Base-by-base conservation (phyloP, 2,797 vertebrate species). In the Orientallactaga sibirica region DNA sequence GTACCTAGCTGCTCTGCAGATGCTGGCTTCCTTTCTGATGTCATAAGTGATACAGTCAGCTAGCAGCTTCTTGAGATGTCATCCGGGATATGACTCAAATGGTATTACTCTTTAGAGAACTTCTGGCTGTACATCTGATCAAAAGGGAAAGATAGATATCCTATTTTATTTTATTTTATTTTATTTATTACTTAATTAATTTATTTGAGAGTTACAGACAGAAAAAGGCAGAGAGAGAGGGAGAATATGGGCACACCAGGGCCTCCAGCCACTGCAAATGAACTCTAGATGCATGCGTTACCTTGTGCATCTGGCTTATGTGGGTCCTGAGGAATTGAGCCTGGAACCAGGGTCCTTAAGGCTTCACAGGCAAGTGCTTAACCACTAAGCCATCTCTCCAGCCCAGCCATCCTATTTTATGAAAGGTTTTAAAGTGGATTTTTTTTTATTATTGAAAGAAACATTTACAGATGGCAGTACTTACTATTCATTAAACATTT, bases 381-480 rank as follows among this genome's bases (percentile, higher is more conserved):
- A 37, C 33, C 33, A 2, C 33, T 37, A 37, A 37, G 33, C 33
- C 33, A 37, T 37, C 33, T 37, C n/a, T 37, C 33, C 33, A 37
- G 33, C 33, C 33, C 33, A 37, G 33, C 33, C 2, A 37, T 66
- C n/a, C 15, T 62, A 27, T 89, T 81, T 94, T 76, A 61, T 52
- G 48, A 82, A 75, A 87, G 62, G 15, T 74, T 94, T 88, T 92
- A 33, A 84, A 91, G 37, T 79, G 3, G 18, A 29, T 77, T 67
- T 75, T 91, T 92, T 71, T 92, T 86, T 74, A 12, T n/a, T 16
- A 15, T 79, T 78, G 37, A 91, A 93, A 86, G 68, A 95, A 87
- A 92, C 24, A 19, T 73, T 93, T 22, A 24, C 85, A 41, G 79
- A 86, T 79, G 22, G 41, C 61, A 82, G 0, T 82, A 61, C 74